Conservation (phyloP, 2,888 invertebrate species). For the Spilosoma lubricipeda region DNA sequence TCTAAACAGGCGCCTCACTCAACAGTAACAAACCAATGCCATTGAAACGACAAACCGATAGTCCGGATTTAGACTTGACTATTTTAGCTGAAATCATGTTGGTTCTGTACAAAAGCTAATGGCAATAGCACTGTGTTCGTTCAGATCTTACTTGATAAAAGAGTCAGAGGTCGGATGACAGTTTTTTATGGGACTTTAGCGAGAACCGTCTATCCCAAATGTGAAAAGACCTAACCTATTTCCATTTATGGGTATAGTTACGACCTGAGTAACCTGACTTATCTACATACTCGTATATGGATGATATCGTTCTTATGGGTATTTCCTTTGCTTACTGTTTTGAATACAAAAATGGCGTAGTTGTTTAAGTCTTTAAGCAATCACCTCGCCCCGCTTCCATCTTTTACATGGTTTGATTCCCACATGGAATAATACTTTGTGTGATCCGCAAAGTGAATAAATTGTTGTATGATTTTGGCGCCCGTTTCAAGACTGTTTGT, state of each 20-base stretch:
- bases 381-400: no score
- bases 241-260: conserved; percentile 11
- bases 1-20: conserved; percentile 38
- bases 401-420: no score
- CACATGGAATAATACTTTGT: no score
- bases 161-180: conserved; percentile 20
- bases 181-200: conserved; percentile 18
- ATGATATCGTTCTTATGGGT: neutral
- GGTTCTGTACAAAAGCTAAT: conserved; percentile 39
- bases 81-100: conserved; percentile 40
- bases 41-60: conserved; percentile 45
- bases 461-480: no score
- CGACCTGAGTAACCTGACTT: neutral
- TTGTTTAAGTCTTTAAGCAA: no score
- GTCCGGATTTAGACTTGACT: conserved; percentile 48
- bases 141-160: conserved; percentile 23
- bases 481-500: no score
- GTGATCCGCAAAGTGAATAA: no score
- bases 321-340: neutral
- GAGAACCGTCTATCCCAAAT: conserved; percentile 11
- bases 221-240: conserved; percentile 14
- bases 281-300: neutral
- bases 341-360: no score
- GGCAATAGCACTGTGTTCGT: conserved; percentile 26
- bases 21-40: conserved; percentile 46